A percentile compares a stretch with the other conserved stretches of the same genome.
Conservation (phyloP, 2,888 invertebrate genomes). For the Amphimallon solstitiale region DNA sequence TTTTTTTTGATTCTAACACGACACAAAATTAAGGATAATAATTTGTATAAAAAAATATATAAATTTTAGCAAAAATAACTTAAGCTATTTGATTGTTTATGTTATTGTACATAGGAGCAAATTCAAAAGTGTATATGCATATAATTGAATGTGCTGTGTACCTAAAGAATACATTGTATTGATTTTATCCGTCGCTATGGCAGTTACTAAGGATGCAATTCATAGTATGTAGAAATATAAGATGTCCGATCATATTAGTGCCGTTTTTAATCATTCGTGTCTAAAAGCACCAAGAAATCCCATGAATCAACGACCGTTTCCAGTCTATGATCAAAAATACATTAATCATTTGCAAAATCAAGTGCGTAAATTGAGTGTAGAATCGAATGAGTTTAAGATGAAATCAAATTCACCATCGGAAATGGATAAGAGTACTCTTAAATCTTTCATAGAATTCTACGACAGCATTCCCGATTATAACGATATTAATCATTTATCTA, state of each 20-base stretch:
- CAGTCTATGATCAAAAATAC: constrained; percentile 72
- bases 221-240: constrained; percentile 11
- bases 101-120: no score
- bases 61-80: no score
- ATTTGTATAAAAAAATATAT: no score
- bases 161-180: neutral
- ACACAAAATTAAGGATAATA: no score
- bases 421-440: constrained; percentile 65
- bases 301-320: constrained; percentile 75
- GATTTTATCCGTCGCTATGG: constrained; percentile 24
- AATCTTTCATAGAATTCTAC: constrained; percentile 76
- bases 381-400: constrained; percentile 61
- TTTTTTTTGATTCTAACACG: no score
- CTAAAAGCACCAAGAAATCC: constrained; percentile 79
- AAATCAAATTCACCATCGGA: constrained; percentile 58
- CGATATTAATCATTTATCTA: constrained; percentile 79
- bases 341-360: constrained; percentile 57
- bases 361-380: constrained; percentile 52
- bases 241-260: constrained; percentile 65
- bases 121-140: neutral
- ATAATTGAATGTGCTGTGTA: neutral
- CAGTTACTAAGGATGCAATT: constrained; percentile 1
- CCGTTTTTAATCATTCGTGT: constrained; percentile 77
- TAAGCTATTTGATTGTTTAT: no score
- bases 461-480: constrained; percentile 84